Evolutionary conservation across 37 sponge, comb jelly and placozoan species (phyloP).

Genomic region (Geodia barretti): DNA sequence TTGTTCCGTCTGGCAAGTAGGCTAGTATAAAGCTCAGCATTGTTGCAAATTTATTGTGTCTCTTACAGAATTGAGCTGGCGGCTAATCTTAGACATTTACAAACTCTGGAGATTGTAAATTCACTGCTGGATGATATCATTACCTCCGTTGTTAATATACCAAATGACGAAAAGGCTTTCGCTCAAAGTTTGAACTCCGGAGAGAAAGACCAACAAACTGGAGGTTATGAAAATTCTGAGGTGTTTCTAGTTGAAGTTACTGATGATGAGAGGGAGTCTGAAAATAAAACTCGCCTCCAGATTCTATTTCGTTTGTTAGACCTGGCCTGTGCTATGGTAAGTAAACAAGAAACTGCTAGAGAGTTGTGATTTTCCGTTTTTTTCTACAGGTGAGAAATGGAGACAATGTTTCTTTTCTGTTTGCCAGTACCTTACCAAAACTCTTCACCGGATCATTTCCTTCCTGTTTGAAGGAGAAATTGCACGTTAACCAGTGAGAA

Average conservation of each 20-base stretch:
- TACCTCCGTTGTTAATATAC: neutral
- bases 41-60: neutral
- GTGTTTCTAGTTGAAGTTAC: constrained; percentile 35
- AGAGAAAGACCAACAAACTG: too few species aligned
- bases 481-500: too few species aligned
- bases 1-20: neutral
- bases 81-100: neutral
- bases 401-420: constrained; percentile 76
- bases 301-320: constrained; percentile 46
- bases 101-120: neutral
- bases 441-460: constrained; percentile 21
- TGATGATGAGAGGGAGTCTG: constrained; percentile 39
- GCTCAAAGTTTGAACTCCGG: too few species aligned
- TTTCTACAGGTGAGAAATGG: constrained; percentile 61
- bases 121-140: neutral
- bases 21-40: neutral
- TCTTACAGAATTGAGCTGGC: neutral
- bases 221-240: too few species aligned
- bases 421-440: constrained; percentile 70
- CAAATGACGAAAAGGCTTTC: neutral
- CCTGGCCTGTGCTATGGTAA: constrained; percentile 75
- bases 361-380: neutral
- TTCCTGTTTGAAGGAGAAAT: too few species aligned
- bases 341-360: neutral
- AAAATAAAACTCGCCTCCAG: constrained; percentile 24